Conservation (phyloP, 64 coral and sea anemone genomes). For the Actinia tenebrosa region DNA sequence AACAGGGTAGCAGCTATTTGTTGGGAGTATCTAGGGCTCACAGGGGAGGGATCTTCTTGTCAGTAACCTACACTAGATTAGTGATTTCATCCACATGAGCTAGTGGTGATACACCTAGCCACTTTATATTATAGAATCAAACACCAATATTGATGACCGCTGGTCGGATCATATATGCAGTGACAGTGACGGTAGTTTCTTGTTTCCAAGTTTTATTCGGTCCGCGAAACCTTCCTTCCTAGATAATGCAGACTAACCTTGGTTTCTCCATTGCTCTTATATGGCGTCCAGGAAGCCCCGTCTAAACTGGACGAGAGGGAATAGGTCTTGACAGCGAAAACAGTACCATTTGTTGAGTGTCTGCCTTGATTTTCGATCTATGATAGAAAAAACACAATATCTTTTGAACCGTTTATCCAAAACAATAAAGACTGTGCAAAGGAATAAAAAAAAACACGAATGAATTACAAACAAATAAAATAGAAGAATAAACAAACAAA, state of each 20-base stretch:
- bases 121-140: no score
- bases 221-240: no score
- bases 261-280: conserved; percentile 23
- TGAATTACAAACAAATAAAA: not conserved
- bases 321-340: conserved; percentile 24
- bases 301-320: conserved; percentile 29
- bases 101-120: no score
- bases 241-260: conserved; percentile 19
- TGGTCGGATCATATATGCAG: no score
- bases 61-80: no score
- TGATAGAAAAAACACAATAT: not conserved
- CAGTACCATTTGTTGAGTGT: conserved; percentile 5
- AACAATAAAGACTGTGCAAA: not conserved
- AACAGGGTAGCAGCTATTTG: no score
- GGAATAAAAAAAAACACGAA: not conserved
- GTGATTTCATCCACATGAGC: no score
- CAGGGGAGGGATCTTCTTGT: no score
- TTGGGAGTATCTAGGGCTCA: no score
- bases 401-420: not conserved
- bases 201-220: not conserved
- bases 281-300: conserved; percentile 28
- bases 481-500: no score
- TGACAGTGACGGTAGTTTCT: no score
- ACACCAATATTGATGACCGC: no score
- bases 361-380: conserved; percentile 36